Base-by-base conservation (phyloP, 2,797 vertebrate genomes). In the Alfaro cultratus region DNA sequence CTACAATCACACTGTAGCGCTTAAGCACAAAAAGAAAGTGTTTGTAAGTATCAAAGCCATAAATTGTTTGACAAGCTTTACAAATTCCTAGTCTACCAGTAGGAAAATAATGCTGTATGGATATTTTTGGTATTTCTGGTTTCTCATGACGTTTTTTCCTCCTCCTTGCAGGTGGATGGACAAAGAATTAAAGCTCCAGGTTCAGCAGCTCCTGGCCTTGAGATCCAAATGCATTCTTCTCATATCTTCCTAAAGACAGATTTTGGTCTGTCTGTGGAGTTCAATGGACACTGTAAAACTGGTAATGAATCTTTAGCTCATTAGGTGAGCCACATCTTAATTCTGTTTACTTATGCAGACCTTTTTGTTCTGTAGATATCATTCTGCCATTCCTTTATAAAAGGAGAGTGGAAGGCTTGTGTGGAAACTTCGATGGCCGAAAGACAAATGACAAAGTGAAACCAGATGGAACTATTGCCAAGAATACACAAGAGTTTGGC, bases 221-320 rank as follows among this genome's bases (percentile, higher is more conserved):
- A 8, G 0, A 96, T 98, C 80, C 83, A 83, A 68, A 77, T 95
- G 85, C 92, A n/a, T 9, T 92, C 80, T 53, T 95, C 82, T 76
- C 93, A 77, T 74, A 92, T 97, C 86, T 92, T 92, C 87, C 80
- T 97, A 74, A 94, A 94, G 85, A 96, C 97, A 1, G 96, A 97
- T 87, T 97, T 97, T 85, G 97, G 97, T 26, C 92, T 98, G 34
- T 93, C 93, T 0, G 73, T 97, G 47, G 91, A 94, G 64, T 97
- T 95, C 84, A 92, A 96, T 82, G 95, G 96, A 73, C 78, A 39
- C 29, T 87, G 91, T 80, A 93, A 89, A 87, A 93, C 96, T 94
- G 96, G 97, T 98, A 95, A 86, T 10, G 73, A 15, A 62, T 73
- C 8, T 26, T 74, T 1, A 16, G 2, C 2, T 0, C 2, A 21